Evolutionary conservation across 2,113 vertebrate genomes (phyloP).

Genomic region (Aptenodytes forsteri): DNA sequence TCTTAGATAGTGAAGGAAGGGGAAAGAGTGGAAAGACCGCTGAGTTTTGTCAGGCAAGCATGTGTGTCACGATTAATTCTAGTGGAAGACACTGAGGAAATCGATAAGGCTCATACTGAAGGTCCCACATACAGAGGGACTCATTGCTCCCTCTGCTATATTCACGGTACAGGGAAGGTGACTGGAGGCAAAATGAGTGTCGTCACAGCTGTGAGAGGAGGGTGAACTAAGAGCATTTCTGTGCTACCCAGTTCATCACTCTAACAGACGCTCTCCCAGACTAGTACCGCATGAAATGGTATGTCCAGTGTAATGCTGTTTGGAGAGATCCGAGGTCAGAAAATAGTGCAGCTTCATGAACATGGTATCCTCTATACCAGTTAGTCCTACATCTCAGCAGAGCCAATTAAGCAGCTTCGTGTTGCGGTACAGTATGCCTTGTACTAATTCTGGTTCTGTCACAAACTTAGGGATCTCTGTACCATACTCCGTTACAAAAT

Average conservation of each 20-base stretch:
- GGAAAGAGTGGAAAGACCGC: not conserved
- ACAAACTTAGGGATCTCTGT: not conserved
- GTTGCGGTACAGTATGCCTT: not conserved
- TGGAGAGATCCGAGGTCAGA: not conserved
- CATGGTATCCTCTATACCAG: not conserved
- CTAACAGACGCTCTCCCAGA: not conserved
- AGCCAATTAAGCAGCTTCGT: not conserved
- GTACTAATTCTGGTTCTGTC: not conserved
- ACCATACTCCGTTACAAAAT: not conserved
- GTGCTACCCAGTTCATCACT: not conserved
- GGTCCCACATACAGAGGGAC: no score
- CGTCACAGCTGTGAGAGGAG: not conserved
- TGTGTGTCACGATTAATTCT: not conserved
- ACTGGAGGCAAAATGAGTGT: not conserved
- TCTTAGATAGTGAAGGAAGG: not conserved
- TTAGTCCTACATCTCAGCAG: not conserved
- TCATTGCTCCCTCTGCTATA: not conserved
- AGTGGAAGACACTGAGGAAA: not conserved
- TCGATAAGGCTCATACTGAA: not conserved
- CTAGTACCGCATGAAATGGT: not conserved
- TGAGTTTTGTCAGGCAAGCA: not conserved
- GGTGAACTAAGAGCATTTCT: not conserved
- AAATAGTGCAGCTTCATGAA: not conserved
- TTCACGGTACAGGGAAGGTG: not conserved
- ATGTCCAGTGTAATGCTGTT: not conserved